Percentiles rank a stretch among this genome's conserved stretches.
Conservation (phyloP, 2,113 vertebrate genomes). For the Takifugu bimaculatus region DNA sequence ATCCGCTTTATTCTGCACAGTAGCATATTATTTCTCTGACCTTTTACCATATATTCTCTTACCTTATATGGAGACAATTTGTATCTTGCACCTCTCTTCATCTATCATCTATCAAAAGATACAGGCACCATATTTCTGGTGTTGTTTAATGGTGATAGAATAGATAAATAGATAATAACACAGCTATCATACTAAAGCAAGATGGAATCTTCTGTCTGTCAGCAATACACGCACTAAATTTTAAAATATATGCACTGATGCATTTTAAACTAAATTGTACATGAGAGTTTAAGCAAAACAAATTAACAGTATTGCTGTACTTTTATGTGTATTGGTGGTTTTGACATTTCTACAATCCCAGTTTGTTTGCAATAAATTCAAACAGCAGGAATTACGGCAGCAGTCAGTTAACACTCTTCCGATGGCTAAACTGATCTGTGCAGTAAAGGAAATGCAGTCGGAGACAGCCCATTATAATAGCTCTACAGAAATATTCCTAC, state of each 20-base stretch:
- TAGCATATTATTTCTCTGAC: slow-evolving; percentile 39
- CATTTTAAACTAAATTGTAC: no score
- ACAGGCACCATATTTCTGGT: slow-evolving; percentile 35
- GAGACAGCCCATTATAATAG: slow-evolving; percentile 15
- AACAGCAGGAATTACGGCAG: neutral
- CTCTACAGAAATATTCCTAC: slow-evolving; percentile 15
- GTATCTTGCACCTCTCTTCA: slow-evolving; percentile 31
- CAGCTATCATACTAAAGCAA: slow-evolving; percentile 1
- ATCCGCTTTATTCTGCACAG: slow-evolving; percentile 11
- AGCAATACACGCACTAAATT: neutral
- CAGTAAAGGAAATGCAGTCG: neutral
- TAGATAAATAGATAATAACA: slow-evolving; percentile 19
- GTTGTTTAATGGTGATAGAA: slow-evolving; percentile 29
- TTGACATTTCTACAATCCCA: no score
- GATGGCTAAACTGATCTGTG: neutral
- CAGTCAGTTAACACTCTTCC: neutral
- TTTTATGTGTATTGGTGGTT: no score
- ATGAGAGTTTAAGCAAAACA: no score
- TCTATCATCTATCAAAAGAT: slow-evolving; percentile 28
- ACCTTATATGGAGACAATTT: slow-evolving; percentile 40
- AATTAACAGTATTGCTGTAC: no score
- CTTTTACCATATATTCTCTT: slow-evolving; percentile 39
- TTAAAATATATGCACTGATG: no score
- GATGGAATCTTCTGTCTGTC: neutral
- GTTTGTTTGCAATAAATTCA: neutral